Conservation (phyloP, 2,797 vertebrate species). For the Bryconaethiops microstoma region DNA sequence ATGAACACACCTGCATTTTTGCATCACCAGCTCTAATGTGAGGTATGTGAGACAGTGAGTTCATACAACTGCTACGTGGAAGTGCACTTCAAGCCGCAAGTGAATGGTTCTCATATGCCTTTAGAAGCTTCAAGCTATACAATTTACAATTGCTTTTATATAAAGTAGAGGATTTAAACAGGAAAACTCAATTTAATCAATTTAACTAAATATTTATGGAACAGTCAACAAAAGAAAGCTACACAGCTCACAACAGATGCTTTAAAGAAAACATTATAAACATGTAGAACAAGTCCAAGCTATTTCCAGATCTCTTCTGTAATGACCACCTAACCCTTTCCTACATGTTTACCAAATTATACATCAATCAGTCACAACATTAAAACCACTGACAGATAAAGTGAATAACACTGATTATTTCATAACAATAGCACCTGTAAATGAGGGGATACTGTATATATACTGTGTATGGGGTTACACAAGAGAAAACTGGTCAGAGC, state of each 20-base stretch:
- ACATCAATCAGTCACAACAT: too few relatives aligned
- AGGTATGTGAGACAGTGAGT: conserved; percentile 29
- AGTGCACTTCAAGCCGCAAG: not conserved
- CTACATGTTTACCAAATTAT: too few relatives aligned
- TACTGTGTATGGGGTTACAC: too few relatives aligned
- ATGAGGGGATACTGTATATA: too few relatives aligned
- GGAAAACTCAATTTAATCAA: not conserved
- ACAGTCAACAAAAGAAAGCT: not conserved
- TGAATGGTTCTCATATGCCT: not conserved
- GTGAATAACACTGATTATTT: too few relatives aligned
- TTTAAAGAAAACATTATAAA: not conserved
- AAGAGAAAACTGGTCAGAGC: too few relatives aligned
- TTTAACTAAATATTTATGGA: not conserved
- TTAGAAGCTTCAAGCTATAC: not conserved
- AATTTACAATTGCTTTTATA: not conserved
- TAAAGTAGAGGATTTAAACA: not conserved
- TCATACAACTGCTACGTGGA: conserved; percentile 11
- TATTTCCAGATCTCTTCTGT: too few relatives aligned
- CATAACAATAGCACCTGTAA: too few relatives aligned
- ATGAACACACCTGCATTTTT: not conserved
- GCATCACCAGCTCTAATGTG: not conserved
- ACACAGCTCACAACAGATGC: not conserved
- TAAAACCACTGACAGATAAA: too few relatives aligned
- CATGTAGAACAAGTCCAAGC: too few relatives aligned
- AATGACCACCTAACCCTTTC: too few relatives aligned